Evolutionary conservation across 2,113 vertebrate species (phyloP).

Genomic region (Naja naja): DNA sequence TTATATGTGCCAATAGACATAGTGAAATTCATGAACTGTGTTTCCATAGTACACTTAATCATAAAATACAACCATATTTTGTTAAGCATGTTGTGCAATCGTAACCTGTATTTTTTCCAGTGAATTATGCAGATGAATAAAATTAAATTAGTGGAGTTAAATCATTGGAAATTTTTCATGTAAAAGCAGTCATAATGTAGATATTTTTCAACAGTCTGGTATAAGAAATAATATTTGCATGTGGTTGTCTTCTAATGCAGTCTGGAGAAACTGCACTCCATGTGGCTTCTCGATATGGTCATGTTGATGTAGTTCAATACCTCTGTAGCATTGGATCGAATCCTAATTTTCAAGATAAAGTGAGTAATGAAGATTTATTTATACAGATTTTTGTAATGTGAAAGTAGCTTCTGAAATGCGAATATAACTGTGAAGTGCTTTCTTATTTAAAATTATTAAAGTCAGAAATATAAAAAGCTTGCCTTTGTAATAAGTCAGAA

Average conservation of each 20-base stretch:
- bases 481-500: background rate
- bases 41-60: background rate
- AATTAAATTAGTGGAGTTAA: background rate
- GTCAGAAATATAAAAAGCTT: background rate
- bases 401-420: background rate
- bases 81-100: background rate
- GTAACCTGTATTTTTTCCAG: background rate
- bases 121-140: background rate
- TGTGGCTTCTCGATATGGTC: slow-evolving; percentile 92
- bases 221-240: background rate
- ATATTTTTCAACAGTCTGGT: rapidly evolving
- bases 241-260: slow-evolving; percentile 66
- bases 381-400: background rate
- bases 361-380: slow-evolving; percentile 58
- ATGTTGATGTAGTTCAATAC: slow-evolving; percentile 91
- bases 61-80: background rate
- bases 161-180: background rate
- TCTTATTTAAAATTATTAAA: background rate
- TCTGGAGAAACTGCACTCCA: slow-evolving; percentile 95
- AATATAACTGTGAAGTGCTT: background rate
- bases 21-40: background rate
- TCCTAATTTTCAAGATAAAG: slow-evolving; percentile 89
- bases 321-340: slow-evolving; percentile 88
- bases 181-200: rapidly evolving
- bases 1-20: background rate